Percentiles rank a stretch among this genome's conserved stretches.
Evolutionary conservation across 2,113 vertebrate species (phyloP).

Genomic region (Syngnathus scovelli): DNA sequence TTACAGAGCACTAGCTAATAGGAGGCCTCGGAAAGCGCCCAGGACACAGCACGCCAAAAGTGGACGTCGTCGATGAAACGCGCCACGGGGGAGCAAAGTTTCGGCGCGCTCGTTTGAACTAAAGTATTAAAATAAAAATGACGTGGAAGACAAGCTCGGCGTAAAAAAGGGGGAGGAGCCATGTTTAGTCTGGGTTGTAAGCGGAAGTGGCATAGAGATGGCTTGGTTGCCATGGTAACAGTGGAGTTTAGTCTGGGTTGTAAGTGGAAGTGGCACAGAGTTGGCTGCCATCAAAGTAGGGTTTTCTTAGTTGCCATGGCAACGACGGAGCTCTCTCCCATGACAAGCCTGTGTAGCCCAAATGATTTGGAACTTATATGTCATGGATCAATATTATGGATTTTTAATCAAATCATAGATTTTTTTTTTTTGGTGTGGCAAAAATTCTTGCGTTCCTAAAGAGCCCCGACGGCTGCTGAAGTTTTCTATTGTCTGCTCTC

Average conservation of each 20-base stretch:
- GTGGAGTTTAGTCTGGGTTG: no score
- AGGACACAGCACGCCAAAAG: constrained; percentile 55
- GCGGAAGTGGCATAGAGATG: no score
- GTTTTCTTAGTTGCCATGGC: not conserved
- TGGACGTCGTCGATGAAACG: constrained; percentile 23
- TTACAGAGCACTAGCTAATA: constrained; percentile 62
- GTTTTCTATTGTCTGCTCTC: constrained; percentile 55
- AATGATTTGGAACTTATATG: not conserved
- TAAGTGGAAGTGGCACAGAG: no score
- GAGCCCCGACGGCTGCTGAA: constrained; percentile 29
- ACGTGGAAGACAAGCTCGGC: no score
- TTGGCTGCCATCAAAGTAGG: not conserved
- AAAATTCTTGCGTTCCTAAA: constrained; percentile 10
- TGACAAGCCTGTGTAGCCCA: not conserved
- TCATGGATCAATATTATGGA: not conserved
- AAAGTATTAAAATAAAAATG: no score
- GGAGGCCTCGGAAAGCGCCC: constrained; percentile 52
- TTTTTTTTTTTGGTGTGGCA: not conserved
- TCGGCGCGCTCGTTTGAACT: not conserved
- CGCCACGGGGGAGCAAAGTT: constrained; percentile 18
- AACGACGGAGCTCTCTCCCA: not conserved
- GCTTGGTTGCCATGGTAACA: no score
- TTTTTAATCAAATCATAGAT: not conserved
- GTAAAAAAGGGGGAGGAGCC: no score
- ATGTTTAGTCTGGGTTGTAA: no score